Base-by-base conservation (phyloP, 30 jellyfish, hydroid and myxozoan species). In the Aurelia coerulea region DNA sequence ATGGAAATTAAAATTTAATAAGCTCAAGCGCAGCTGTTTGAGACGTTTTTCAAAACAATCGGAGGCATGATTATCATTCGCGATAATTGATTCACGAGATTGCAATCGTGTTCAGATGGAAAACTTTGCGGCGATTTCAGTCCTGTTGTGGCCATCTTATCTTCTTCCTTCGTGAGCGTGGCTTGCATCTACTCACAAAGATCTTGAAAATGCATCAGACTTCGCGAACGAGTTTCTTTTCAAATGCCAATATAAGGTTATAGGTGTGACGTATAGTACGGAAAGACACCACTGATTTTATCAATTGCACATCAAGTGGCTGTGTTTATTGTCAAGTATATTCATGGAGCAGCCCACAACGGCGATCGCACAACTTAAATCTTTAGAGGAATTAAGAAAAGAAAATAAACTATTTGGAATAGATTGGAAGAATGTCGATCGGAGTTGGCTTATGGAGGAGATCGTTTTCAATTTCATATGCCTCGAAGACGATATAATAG, bases 21-120 rank as follows among this genome's bases (percentile, higher is more conserved):
- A 66, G 89, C 89, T 79, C 35, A 65, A 65, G 80, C 80, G 89
- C 89, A 67, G 51, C 16, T 70, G 89, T 79, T 79, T 79, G 89
- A 63, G 46, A 60, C 12, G 32, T 60, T 66, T 17, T 16, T 32
- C 32, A 19, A 75, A 62, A 18, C 79, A 79, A 79, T 72, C 65
- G 65, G 37, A 67, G 51, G 80, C 63, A 79, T 54, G 89, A 65
- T 18, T 39, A 79, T 79, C 89, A 79, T 65, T 65, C 72, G 80
- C 41, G 80, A 34, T 79, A 79, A 79, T 65, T 50, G 62, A 79
- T 79, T 79, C 52, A 75, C 89, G 70, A 66, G 80, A 64, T 46
- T 16, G 65, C 89, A 63, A 79, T 63, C 71, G 89, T n/a, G 50
- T 15, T 79, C 89, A 79, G 89, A 46, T 64, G 74, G 69, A 14